These are phyloP conservation scores for Aproaerema taeniolella DNA, from an alignment of 2,888 invertebrate genomes.

Conservation along the genomic window DNA sequence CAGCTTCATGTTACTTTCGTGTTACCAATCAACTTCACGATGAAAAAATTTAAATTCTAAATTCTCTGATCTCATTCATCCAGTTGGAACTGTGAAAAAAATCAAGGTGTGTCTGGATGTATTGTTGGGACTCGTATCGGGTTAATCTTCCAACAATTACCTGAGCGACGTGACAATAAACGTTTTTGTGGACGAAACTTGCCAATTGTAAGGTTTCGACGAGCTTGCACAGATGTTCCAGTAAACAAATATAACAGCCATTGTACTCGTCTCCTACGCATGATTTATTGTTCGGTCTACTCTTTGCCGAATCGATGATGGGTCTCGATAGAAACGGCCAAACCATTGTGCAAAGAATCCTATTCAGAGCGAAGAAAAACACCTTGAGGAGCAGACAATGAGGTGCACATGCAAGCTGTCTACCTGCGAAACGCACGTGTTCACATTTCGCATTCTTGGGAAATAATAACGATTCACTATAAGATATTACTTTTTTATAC, in stretches of 20 bases:
- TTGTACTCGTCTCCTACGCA: conserved; percentile 64
- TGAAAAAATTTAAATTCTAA: conserved; percentile 14
- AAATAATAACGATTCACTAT: conserved; percentile 40
- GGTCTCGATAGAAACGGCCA: conserved; percentile 43
- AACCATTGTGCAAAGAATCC: conserved; percentile 66
- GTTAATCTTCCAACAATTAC: conserved; percentile 70
- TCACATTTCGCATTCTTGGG: conserved; percentile 61
- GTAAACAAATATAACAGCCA: conserved; percentile 57
- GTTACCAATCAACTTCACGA: conserved; percentile 24
- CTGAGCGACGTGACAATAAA: conserved; percentile 52
- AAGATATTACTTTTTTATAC: conserved; percentile 32
- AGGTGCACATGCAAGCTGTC: conserved; percentile 62
- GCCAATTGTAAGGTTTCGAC: conserved; percentile 45
- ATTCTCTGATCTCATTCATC: conserved; percentile 29
- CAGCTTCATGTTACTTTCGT: conserved; percentile 27
- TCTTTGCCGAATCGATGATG: conserved; percentile 59
- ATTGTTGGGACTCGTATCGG: conserved; percentile 59
- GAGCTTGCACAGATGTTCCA: conserved; percentile 62
- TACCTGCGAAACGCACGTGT: conserved; percentile 75
- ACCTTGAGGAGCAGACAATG: conserved; percentile 58
- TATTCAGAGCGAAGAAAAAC: conserved; percentile 58
- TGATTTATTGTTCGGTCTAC: conserved; percentile 57
- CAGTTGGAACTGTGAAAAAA: conserved; percentile 34
- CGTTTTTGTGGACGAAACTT: conserved; percentile 48
- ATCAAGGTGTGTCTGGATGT: conserved; percentile 61